Percentiles rank a stretch among this genome's conserved stretches.
Conservation (phyloP, 2,888 invertebrate genomes). For the Watsonalla cultraria region DNA sequence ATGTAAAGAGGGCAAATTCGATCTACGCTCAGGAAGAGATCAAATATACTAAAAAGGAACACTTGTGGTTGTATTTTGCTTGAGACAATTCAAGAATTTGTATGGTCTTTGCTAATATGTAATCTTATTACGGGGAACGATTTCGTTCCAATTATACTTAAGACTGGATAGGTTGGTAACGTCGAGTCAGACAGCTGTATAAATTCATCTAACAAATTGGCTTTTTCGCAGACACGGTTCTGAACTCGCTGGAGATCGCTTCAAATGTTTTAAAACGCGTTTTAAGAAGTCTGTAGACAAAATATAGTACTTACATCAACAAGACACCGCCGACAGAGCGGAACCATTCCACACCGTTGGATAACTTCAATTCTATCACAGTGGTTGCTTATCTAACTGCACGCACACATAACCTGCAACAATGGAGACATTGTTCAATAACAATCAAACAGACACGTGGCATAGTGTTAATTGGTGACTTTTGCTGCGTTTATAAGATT, state of each 20-base stretch:
- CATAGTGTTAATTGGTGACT: not conserved
- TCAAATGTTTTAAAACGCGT: not conserved
- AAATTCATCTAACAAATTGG: too few relatives aligned
- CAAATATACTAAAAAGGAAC: not conserved
- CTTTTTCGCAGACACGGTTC: too few relatives aligned
- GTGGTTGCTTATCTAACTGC: conserved; percentile 61
- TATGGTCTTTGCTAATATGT: too few relatives aligned
- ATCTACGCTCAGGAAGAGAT: not conserved
- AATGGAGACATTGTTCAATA: conserved; percentile 36
- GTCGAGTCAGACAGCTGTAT: too few relatives aligned
- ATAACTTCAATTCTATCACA: conserved; percentile 54
- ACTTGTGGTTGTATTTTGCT: not conserved
- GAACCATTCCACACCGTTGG: conserved; percentile 73
- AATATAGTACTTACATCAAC: conserved; percentile 58
- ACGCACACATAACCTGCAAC: conserved; percentile 72
- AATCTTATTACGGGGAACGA: too few relatives aligned
- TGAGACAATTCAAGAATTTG: too few relatives aligned
- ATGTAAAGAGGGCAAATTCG: conserved; percentile 5
- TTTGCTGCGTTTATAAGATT: not conserved
- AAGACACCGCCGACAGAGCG: conserved; percentile 63
- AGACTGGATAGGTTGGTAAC: too few relatives aligned
- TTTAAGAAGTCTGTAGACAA: not conserved
- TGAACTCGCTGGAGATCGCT: too few relatives aligned
- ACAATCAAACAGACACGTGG: conserved; percentile 14
- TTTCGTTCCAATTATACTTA: too few relatives aligned